Evolutionary conservation across 2,797 vertebrate genomes (phyloP), one percentile per base, ranked within the genome.

Genomic region (Psittacula echo): DNA sequence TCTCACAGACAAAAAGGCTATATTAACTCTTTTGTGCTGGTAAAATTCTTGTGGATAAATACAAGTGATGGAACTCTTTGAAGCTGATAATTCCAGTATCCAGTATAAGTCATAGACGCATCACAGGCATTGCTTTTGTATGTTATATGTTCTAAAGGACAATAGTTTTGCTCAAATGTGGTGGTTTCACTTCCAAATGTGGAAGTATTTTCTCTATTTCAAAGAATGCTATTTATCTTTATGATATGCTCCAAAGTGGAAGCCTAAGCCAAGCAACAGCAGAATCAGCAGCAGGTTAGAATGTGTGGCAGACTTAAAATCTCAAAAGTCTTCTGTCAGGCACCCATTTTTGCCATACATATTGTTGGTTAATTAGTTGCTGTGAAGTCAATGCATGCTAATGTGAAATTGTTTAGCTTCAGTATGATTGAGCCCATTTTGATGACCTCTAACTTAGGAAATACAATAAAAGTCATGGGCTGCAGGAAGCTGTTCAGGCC

Each of bases 11-110:
- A 24, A 68, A 92, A 85, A 90, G 29, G 8, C 30, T 68, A 0
- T n/a, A n/a, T 93, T 93, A 94, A 94, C 87, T 86, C 70, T 82
- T 95, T 54, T 88, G 73, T 90, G 73, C 37, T 70, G 39, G 60
- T 70, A 60, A 89, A 73, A 90, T 92, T 88, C 37, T 71, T 70
- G 71, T 81, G 73, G 44, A 78, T 84, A 91, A 89, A 73, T 74
- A 50, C 8, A 81, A 84, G 29, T 73, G 22, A 50, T 12, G 5
- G 20, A 85, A 82, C 18, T 44, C 71, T 73, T 91, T 82, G 54
- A 76, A 48, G 0, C 42, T 91, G 76, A 70, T 66, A 64, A 60
- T 92, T 87, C 54, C 44, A 74, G 11, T 64, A 90, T 44, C 41
- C 71, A 53, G 3, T 61, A 7, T 44, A 93, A 89, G 60, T 91